Percentiles rank a stretch among this genome's conserved stretches.
Evolutionary conservation across 2,888 invertebrate species (phyloP).

Genomic region (Podotricha telesiphe): DNA sequence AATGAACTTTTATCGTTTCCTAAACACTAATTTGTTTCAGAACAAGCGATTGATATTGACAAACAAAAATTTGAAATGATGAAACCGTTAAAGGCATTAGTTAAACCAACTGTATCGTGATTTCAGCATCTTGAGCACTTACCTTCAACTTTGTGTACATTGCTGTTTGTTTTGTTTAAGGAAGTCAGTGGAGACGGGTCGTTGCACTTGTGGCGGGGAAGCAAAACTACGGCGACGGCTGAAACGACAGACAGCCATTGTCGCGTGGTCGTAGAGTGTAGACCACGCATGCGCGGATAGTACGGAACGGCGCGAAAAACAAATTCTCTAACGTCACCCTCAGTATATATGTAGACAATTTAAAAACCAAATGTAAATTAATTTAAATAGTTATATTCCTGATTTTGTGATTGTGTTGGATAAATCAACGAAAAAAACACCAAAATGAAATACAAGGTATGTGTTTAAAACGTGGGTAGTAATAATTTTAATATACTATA

Average conservation of each 20-base stretch:
- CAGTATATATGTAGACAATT: slow-evolving; percentile 29
- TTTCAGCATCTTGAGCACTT: slow-evolving; percentile 59
- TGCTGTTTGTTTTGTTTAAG: slow-evolving; percentile 43
- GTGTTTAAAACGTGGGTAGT: slow-evolving; percentile 39
- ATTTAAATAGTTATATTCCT: slow-evolving; percentile 47
- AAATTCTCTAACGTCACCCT: slow-evolving; percentile 26
- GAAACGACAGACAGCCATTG: slow-evolving; percentile 62
- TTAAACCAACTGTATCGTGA: slow-evolving; percentile 47
- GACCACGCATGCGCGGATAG: slow-evolving; percentile 69
- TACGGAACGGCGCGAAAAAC: slow-evolving; percentile 56
- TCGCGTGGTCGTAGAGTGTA: slow-evolving; percentile 61
- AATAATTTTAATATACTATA: slow-evolving; percentile 11
- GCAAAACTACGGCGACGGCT: slow-evolving; percentile 67
- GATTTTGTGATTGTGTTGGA: slow-evolving; percentile 44
- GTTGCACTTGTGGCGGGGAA: slow-evolving; percentile 64
- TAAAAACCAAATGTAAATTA: slow-evolving; percentile 26
- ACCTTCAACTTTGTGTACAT: slow-evolving; percentile 68
- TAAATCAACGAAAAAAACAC: slow-evolving; percentile 18
- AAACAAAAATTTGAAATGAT: slow-evolving; percentile 45
- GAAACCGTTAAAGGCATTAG: slow-evolving; percentile 44
- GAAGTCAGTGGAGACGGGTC: slow-evolving; percentile 48
- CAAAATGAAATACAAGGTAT: slow-evolving; percentile 75
- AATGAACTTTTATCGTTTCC: slow-evolving; percentile 29
- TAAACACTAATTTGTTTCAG: slow-evolving; percentile 36
- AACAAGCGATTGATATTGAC: slow-evolving; percentile 37